Base-by-base conservation (phyloP, 2,113 vertebrate genomes). In the Pachyramphus minor region DNA sequence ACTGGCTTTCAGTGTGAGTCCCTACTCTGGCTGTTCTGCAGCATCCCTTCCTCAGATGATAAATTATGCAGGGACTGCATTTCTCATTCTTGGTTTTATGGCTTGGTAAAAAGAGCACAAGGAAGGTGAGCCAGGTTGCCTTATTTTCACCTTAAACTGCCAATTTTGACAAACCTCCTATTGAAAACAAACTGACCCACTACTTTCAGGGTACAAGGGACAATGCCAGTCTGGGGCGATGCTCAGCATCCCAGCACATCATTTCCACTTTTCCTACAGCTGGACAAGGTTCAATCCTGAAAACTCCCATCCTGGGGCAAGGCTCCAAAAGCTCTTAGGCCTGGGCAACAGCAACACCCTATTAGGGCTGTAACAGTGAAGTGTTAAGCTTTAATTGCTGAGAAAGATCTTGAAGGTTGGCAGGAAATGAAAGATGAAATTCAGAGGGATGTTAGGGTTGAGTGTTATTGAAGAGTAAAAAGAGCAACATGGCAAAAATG, bases 221-320 rank as follows among this genome's bases (percentile, higher is more conserved):
- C 1, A 14, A 31, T 35, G 72, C 27, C 1, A 8, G 45, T 15
- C 56, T 0, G 0, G 2, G 52, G 19, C 2, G 12, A 75, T 23
- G 27, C 44, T 71, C 8, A 0, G 56, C 4, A 3, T 21, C 31
- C 25, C 22, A 42, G 28, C 37, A 74, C 33, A 74, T 59, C 60
- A 74, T 30, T 6, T n/a, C 12, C 52, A 59, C 33, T 19, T 12
- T 23, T 59, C 24, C 68, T 44, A 6, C 1, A 8, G 35, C 39
- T 49, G 44, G 30, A 47, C 12, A 20, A 39, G 55, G 33, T 41
- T 37, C 71, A 63, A 58, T 27, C 39, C 49, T 42, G 45, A 28
- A 85, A 78, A 78, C 53, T 39, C 50, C 50, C 56, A 55, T 88
- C n/a, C 12, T 12, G 33, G 6, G 22, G 7, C 18, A 68, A 68